These are phyloP conservation scores for Cololabis saira DNA, from an alignment of 2,113 vertebrate species.

Conservation along the genomic window DNA sequence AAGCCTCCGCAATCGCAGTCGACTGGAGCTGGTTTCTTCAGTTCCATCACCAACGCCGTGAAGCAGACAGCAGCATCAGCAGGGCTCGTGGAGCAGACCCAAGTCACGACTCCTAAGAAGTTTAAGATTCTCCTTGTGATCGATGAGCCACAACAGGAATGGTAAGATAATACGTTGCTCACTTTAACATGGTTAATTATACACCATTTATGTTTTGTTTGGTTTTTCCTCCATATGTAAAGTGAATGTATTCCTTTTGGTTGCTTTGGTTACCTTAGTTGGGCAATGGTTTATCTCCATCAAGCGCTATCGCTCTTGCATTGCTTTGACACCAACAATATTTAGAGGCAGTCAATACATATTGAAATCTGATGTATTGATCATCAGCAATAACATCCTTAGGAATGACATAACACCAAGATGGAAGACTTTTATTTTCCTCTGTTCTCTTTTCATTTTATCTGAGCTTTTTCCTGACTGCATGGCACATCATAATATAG, in stretches of 20 bases:
- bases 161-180: constrained; percentile 80
- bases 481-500: not conserved
- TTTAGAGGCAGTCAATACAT: constrained; percentile 5
- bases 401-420: constrained; percentile 30
- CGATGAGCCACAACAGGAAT: constrained; percentile 92
- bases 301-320: constrained; percentile 4
- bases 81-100: constrained; percentile 86
- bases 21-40: constrained; percentile 88
- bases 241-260: too few species aligned
- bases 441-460: constrained; percentile 5
- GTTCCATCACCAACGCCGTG: constrained; percentile 92
- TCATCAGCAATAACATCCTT: constrained; percentile 1
- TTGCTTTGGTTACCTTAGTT: too few species aligned
- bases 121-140: constrained; percentile 93
- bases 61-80: constrained; percentile 93
- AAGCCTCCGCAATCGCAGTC: constrained; percentile 74
- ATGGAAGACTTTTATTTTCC: constrained; percentile 19
- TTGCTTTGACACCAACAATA: constrained; percentile 28
- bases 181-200: not conserved
- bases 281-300: too few species aligned
- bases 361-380: constrained; percentile 19
- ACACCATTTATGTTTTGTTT: not conserved
- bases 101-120: constrained; percentile 83
- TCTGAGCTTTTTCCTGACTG: not conserved
- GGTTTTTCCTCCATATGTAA: not conserved